Conservation (phyloP, 2,888 invertebrate species). For the Rhamphomyia laevipes region DNA sequence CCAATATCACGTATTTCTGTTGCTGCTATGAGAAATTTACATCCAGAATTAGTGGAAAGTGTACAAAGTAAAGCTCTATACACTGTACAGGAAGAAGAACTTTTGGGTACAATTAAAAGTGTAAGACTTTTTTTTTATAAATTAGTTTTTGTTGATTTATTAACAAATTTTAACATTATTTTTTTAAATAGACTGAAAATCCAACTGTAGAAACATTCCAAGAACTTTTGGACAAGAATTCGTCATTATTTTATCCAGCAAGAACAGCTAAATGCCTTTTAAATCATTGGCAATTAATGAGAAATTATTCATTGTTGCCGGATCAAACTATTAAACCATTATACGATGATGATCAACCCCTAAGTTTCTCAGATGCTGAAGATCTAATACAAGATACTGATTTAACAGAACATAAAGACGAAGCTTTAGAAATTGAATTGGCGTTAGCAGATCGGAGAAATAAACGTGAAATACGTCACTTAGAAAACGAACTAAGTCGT, state of each 20-base stretch:
- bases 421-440: slow-evolving; percentile 66
- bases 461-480: slow-evolving; percentile 73
- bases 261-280: slow-evolving; percentile 76
- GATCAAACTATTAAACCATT: slow-evolving; percentile 68
- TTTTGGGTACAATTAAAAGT: slow-evolving; percentile 69
- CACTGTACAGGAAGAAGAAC: slow-evolving; percentile 78
- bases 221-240: slow-evolving; percentile 69
- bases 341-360: slow-evolving; percentile 49
- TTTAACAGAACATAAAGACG: slow-evolving; percentile 65
- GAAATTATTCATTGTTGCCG: slow-evolving; percentile 80
- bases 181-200: slow-evolving; percentile 50
- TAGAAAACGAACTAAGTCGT: slow-evolving; percentile 80
- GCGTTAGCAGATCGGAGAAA: slow-evolving; percentile 60
- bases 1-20: slow-evolving; percentile 84
- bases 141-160: not conserved
- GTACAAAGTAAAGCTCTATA: slow-evolving; percentile 83
- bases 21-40: slow-evolving; percentile 85
- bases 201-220: slow-evolving; percentile 72
- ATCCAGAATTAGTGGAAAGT: slow-evolving; percentile 77
- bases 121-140: slow-evolving; percentile 39
- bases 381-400: slow-evolving; percentile 78
- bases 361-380: slow-evolving; percentile 85
- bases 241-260: slow-evolving; percentile 74
- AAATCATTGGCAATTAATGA: slow-evolving; percentile 85
- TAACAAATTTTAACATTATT: not conserved